phyloP scores from a whole-genome alignment of 2,797 vertebrate species.

The Hybognathus amarus region DNA sequence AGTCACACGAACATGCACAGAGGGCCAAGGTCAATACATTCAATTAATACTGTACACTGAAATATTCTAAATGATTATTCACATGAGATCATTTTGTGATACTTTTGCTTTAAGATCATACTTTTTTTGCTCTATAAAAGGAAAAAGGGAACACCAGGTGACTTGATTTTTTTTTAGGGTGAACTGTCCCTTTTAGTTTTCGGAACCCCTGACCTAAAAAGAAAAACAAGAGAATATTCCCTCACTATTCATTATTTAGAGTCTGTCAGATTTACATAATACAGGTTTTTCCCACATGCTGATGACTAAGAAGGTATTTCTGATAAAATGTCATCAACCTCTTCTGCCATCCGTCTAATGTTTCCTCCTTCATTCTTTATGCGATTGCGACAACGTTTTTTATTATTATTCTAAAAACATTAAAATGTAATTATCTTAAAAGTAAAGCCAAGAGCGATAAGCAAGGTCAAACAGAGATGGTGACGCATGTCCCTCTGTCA shows the following conservation, averaged over 20 bases:
- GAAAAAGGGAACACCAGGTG: too few species aligned
- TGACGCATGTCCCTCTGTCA: background rate
- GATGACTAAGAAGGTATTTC: background rate
- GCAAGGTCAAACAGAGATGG: conserved; percentile 46
- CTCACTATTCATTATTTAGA: conserved; percentile 29
- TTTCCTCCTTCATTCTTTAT: conserved; percentile 1
- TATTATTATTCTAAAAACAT: conserved; percentile 5
- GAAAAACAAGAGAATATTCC: conserved; percentile 18
- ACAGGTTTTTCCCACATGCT: background rate
- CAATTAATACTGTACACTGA: too few species aligned
- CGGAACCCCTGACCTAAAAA: background rate
- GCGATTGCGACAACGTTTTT: background rate
- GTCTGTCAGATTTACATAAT: conserved; percentile 9
- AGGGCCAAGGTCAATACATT: too few species aligned
- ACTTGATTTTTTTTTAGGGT: too few species aligned
- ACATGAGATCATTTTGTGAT: too few species aligned
- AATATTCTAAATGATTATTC: too few species aligned
- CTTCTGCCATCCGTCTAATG: background rate
- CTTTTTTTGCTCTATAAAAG: too few species aligned
- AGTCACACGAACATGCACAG: too few species aligned
- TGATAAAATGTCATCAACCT: background rate
- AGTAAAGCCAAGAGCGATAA: conserved; percentile 34
- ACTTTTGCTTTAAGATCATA: too few species aligned
- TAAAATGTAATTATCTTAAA: conserved; percentile 40
- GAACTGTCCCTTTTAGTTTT: background rate